A percentile compares a stretch with the other conserved stretches of the same genome.
These are phyloP conservation scores for Dysmachus trigonus DNA, from an alignment of 2,888 invertebrate genomes.

Conservation along the genomic window DNA sequence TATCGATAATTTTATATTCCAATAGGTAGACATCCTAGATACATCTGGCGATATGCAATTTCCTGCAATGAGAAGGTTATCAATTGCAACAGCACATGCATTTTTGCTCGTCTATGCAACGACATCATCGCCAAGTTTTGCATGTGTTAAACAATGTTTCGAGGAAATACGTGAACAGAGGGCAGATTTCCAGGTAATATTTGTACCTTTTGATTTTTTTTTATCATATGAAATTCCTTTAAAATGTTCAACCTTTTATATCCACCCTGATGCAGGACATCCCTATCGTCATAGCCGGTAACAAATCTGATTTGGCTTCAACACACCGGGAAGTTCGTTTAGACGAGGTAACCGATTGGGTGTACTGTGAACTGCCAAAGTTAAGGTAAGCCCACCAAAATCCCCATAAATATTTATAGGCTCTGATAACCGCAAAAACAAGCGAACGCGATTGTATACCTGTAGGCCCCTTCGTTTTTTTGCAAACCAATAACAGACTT, in stretches of 20 bases:
- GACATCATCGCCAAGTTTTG: slow-evolving; percentile 77
- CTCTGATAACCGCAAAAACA: not conserved
- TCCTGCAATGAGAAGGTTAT: slow-evolving; percentile 88
- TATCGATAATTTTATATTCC: slow-evolving; percentile 49
- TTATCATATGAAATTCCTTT: slow-evolving; percentile 22
- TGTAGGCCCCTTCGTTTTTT: not conserved
- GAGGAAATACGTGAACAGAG: slow-evolving; percentile 85
- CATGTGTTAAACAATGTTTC: slow-evolving; percentile 77
- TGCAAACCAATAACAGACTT: not conserved
- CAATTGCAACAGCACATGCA: slow-evolving; percentile 87
- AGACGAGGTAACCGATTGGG: slow-evolving; percentile 84
- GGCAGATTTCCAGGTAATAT: slow-evolving; percentile 72
- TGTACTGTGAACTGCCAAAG: slow-evolving; percentile 78
- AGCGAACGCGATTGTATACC: not conserved
- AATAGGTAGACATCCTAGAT: slow-evolving; percentile 78
- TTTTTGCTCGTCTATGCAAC: slow-evolving; percentile 87
- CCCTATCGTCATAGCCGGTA: slow-evolving; percentile 87
- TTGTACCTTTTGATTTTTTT: not conserved
- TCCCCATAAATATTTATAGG: not conserved
- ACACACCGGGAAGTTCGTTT: slow-evolving; percentile 76
- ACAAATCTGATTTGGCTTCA: slow-evolving; percentile 80
- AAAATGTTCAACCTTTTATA: not conserved
- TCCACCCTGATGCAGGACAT: slow-evolving; percentile 69
- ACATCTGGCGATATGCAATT: slow-evolving; percentile 88
- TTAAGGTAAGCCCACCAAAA: slow-evolving; percentile 67